Percentiles rank a stretch among this genome's conserved stretches.
Conservation (phyloP, 2,797 vertebrate genomes). For the Chaenodraco wilsoni region DNA sequence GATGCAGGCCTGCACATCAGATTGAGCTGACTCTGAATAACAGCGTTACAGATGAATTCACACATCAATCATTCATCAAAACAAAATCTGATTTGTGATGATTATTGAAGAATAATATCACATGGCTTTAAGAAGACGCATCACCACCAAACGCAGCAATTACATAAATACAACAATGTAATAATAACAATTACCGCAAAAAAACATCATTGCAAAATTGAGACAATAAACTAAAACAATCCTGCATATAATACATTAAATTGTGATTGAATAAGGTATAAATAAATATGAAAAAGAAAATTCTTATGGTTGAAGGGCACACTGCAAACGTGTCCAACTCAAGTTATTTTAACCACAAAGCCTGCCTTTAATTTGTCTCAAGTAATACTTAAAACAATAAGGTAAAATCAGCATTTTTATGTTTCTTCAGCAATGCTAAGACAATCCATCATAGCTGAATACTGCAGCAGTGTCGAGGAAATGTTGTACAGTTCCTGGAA, state of each 20-base stretch:
- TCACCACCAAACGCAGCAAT: no score
- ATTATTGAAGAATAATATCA: neutral
- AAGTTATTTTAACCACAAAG: neutral
- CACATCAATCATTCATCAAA: neutral
- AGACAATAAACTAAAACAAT: neutral
- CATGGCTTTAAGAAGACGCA: neutral
- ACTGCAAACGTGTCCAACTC: neutral
- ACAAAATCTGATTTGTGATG: neutral
- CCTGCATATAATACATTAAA: neutral
- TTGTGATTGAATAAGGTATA: neutral
- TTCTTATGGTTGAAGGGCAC: no score
- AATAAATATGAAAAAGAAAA: no score
- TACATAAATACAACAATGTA: no score
- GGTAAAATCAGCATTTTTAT: neutral
- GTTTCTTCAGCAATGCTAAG: neutral
- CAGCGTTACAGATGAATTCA: neutral
- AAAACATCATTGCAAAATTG: neutral
- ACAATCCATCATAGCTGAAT: neutral
- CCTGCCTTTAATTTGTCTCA: neutral
- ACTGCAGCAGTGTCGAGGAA: slow-evolving; percentile 11
- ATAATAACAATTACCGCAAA: neutral
- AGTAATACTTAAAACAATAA: neutral
- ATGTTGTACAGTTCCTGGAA: slow-evolving; percentile 46
- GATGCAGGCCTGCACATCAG: slow-evolving; percentile 14
- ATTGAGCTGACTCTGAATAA: neutral